Base-by-base conservation (phyloP, 2,797 vertebrate genomes). In the Denticeps clupeoides region DNA sequence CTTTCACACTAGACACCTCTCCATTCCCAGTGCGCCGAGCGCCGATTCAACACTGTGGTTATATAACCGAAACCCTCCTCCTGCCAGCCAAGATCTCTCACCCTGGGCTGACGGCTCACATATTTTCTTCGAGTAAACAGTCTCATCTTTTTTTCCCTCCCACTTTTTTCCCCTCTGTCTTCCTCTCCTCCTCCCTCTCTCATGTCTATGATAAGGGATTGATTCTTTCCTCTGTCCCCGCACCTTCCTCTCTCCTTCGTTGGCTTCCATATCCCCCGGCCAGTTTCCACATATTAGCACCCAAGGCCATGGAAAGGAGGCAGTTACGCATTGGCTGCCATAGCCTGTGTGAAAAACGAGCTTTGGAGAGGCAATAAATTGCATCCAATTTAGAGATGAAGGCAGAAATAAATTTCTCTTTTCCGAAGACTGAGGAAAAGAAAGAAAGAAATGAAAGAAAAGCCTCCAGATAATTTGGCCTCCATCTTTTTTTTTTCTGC, bases 311-410 rank as follows among this genome's bases (percentile, higher is more conserved):
- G 70, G 67, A 69, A 79, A 75, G 76, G 65, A 77, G 79, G 81
- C 78, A 80, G 78, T 84, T 81, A 80, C 65, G 62, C 82, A 77
- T 72, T 76, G 77, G 73, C 80, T 82, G 81, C 81, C 78, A 74
- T 63, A 68, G 77, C 79, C 75, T 71, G 80, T n/a, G n/a, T 85
- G 84, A 85, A 85, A 87, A 87, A 87, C 81, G 82, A 85, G 84
- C 81, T 84, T 85, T 79, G 72, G 70, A 82, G 76, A 83, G 75
- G 81, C 82, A 84, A 85, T 87, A 85, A 85, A 87, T 84, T 85
- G 83, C 82, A 82, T 85, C 82, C 84, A 85, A 85, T 85, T 87
- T 87, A 81, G 79, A 85, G 80, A 85, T 87, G 83, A 85, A 85
- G 83, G 81, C 73, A 80, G 82, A 84, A 85, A 85, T 87, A 83